A percentile compares a stretch with the other conserved stretches of the same genome.
Conservation (phyloP, 2,113 vertebrate genomes). For the Aythya baeri region DNA sequence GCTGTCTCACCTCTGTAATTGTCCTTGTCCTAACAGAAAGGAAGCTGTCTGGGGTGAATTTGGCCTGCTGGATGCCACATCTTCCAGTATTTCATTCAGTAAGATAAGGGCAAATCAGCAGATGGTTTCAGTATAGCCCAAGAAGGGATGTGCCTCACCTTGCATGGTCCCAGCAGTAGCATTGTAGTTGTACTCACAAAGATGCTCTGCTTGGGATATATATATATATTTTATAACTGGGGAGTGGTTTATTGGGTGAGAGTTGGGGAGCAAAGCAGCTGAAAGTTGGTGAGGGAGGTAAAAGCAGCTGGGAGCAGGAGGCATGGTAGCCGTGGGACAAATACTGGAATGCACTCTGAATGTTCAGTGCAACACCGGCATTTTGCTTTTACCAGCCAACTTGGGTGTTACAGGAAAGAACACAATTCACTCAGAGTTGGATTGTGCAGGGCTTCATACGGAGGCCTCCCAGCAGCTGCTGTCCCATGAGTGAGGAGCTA, state of each 20-base stretch:
- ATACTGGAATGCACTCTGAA: not conserved
- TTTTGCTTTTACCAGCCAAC: not conserved
- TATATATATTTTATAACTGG: not conserved
- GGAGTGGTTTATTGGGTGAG: not conserved
- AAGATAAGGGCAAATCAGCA: not conserved
- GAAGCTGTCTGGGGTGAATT: not conserved
- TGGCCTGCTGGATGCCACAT: not conserved
- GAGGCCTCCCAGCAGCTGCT: not conserved
- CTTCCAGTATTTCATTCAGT: not conserved
- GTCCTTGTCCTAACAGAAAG: not conserved
- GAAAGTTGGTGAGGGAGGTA: not conserved
- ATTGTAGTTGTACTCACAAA: rapidly evolving
- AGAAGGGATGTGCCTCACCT: not conserved
- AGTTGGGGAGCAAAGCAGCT: not conserved
- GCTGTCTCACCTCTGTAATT: not conserved
- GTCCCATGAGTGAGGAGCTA: not conserved
- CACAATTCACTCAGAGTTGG: not conserved
- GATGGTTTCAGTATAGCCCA: not conserved
- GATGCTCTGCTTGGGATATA: not conserved
- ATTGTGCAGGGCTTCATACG: rapidly evolving
- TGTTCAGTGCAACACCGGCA: not conserved
- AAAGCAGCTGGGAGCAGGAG: not conserved
- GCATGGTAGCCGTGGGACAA: not conserved
- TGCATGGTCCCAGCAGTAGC: not conserved
- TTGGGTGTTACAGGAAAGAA: not conserved